Conservation (phyloP, 2,113 vertebrate genomes). For the Litocranius walleri region DNA sequence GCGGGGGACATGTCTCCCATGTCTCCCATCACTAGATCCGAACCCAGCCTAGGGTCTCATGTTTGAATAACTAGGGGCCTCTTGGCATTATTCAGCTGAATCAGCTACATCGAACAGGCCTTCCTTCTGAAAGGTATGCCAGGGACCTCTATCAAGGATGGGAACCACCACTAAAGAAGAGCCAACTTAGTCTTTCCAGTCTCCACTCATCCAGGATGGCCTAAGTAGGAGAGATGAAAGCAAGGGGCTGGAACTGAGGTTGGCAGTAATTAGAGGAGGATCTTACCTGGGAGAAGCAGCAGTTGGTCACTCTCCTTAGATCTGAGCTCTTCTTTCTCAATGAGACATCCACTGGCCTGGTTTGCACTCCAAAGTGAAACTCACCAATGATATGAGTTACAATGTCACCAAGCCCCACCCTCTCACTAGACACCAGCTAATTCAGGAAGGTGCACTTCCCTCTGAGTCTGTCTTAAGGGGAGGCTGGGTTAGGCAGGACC, state of each 20-base stretch:
- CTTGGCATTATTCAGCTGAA: neutral
- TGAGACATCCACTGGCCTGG: neutral
- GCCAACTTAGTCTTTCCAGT: neutral
- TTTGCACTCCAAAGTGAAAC: constrained; percentile 33
- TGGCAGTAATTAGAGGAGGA: neutral
- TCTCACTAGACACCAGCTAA: constrained; percentile 13
- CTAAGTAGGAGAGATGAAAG: neutral
- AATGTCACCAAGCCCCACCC: constrained; percentile 21
- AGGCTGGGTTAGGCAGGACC: neutral
- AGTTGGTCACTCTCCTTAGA: neutral
- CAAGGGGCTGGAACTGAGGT: neutral
- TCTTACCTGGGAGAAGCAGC: constrained; percentile 23
- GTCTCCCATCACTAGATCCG: neutral
- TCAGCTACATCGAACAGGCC: neutral
- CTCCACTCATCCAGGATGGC: neutral
- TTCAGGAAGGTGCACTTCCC: constrained; percentile 41
- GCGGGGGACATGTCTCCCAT: neutral
- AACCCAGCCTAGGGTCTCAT: neutral
- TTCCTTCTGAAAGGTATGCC: neutral
- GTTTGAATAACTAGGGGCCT: neutral
- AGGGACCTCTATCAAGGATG: neutral
- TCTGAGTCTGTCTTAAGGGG: neutral
- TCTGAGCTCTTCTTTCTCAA: neutral
- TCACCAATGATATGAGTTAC: neutral
- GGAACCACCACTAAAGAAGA: neutral